Percentiles rank a stretch among this genome's conserved stretches.
These are phyloP conservation scores for Odocoileus hemionus DNA, from an alignment of 2,113 vertebrate genomes.

Conservation along the genomic window DNA sequence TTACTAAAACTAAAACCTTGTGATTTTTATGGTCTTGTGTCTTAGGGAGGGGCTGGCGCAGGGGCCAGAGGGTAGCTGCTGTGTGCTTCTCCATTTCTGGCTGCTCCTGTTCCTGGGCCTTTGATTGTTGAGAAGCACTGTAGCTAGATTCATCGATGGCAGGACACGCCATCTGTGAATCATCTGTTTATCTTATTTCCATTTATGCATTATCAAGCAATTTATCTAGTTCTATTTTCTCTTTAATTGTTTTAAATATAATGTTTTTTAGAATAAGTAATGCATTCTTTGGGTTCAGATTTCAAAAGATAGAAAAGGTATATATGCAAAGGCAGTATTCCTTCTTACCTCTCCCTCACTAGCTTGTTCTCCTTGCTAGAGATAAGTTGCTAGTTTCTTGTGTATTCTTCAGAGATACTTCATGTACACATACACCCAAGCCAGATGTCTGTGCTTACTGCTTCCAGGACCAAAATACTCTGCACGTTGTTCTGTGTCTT, in stretches of 20 bases:
- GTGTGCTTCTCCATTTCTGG: background rate
- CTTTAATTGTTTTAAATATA: background rate
- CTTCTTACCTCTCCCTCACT: background rate
- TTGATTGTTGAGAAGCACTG: background rate
- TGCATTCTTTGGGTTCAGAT: background rate
- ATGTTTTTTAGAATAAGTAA: background rate
- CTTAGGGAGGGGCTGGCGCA: background rate
- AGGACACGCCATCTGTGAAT: background rate
- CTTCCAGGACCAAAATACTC: background rate
- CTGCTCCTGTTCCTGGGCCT: background rate
- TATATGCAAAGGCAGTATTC: background rate
- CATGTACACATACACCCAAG: background rate
- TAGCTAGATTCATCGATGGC: background rate
- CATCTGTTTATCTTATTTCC: background rate
- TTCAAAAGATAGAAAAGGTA: background rate
- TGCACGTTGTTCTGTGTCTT: background rate
- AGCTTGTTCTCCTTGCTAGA: background rate
- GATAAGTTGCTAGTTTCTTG: background rate
- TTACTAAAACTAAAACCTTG: background rate
- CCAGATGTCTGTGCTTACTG: background rate
- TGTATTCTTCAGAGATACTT: background rate
- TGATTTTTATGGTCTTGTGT: background rate
- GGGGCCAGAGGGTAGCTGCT: background rate
- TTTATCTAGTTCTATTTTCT: constrained; percentile 2
- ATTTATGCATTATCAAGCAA: background rate